Evolutionary conservation across 2,888 invertebrate genomes (phyloP).

Genomic region (Tipula vernalis): DNA sequence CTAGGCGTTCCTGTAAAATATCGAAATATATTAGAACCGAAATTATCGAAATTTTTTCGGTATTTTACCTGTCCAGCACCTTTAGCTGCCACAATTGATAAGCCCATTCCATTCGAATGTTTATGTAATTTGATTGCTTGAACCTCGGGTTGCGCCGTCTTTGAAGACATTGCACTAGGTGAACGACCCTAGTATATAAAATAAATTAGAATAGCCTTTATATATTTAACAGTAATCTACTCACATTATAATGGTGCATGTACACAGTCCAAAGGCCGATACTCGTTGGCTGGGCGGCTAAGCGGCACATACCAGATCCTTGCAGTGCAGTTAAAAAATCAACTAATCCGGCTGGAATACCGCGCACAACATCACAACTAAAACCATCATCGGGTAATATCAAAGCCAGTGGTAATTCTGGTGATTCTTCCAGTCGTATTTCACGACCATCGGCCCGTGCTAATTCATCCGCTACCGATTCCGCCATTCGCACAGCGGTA

Average conservation of each 20-base stretch:
- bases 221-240: not conserved
- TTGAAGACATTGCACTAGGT: slow-evolving; percentile 53
- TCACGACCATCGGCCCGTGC: slow-evolving; percentile 83
- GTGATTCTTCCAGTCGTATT: slow-evolving; percentile 83
- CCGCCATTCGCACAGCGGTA: slow-evolving; percentile 63
- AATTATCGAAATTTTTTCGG: not conserved
- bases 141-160: slow-evolving; percentile 54
- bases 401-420: slow-evolving; percentile 77
- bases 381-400: slow-evolving; percentile 95
- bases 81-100: slow-evolving; percentile 97
- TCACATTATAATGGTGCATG: slow-evolving; percentile 53
- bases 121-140: slow-evolving; percentile 84
- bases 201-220: not conserved
- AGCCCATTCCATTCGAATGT: slow-evolving; percentile 92
- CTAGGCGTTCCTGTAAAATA: slow-evolving; percentile 49
- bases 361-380: slow-evolving; percentile 89
- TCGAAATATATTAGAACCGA: not conserved
- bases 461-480: slow-evolving; percentile 82
- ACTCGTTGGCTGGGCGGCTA: slow-evolving; percentile 83
- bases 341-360: slow-evolving; percentile 84
- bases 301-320: slow-evolving; percentile 73
- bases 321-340: slow-evolving; percentile 78
- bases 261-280: slow-evolving; percentile 94
- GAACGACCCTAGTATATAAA: slow-evolving; percentile 40
- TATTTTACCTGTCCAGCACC: slow-evolving; percentile 49